A percentile compares a stretch with the other conserved stretches of the same genome.
phyloP scores from a whole-genome alignment of 2,888 invertebrate genomes.

The Dysmachus trigonus region DNA sequence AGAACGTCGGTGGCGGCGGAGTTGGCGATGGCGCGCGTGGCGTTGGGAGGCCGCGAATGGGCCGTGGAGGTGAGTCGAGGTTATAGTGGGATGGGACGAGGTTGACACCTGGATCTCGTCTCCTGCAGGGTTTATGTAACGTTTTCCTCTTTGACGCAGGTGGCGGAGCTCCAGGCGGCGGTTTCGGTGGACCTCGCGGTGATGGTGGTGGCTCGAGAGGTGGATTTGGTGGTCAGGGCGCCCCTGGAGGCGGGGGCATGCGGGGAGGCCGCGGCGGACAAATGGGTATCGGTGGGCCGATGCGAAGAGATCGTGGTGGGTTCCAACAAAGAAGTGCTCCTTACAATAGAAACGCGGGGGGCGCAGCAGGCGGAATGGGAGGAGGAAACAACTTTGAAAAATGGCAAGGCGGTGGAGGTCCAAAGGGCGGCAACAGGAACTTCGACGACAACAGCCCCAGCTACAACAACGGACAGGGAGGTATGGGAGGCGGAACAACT shows the following conservation, averaged over 20 bases:
- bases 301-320: slow-evolving; percentile 49
- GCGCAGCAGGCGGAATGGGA: slow-evolving; percentile 47
- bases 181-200: slow-evolving; percentile 35
- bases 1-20: slow-evolving; percentile 65
- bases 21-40: slow-evolving; percentile 64
- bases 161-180: slow-evolving; percentile 50
- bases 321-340: slow-evolving; percentile 50
- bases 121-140: not conserved
- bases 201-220: slow-evolving; percentile 15
- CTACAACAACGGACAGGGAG: slow-evolving; percentile 39
- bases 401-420: slow-evolving; percentile 35
- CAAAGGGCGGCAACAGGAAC: slow-evolving; percentile 12
- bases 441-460: slow-evolving; percentile 21
- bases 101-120: not conserved
- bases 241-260: slow-evolving; percentile 47
- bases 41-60: slow-evolving; percentile 53
- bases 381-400: slow-evolving; percentile 38
- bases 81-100: slow-evolving; percentile 42
- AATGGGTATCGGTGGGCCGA: slow-evolving; percentile 50
- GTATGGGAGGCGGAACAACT: slow-evolving; percentile 47
- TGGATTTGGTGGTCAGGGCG: slow-evolving; percentile 47
- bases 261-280: slow-evolving; percentile 57
- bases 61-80: slow-evolving; percentile 56
- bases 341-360: slow-evolving; percentile 47
- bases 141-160: not conserved